phyloP scores from a whole-genome alignment of 2,797 vertebrate species.

The Phalloptychus januarius region DNA sequence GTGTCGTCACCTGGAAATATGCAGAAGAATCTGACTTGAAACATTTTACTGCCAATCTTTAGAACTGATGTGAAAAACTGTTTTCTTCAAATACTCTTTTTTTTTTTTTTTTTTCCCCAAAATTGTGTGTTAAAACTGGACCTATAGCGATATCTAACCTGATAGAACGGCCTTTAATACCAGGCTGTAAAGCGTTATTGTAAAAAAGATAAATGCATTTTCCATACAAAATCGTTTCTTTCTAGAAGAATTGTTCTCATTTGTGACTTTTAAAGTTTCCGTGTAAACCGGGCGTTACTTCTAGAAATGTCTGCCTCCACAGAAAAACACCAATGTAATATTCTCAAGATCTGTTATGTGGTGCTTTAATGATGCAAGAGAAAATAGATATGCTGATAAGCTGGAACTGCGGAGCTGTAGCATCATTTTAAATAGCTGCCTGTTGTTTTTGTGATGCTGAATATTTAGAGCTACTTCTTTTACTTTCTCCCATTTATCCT shows the following conservation, averaged over 20 bases:
- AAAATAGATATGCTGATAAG: neutral
- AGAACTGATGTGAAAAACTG: neutral
- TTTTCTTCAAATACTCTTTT: neutral
- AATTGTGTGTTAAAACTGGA: neutral
- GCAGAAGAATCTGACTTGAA: neutral
- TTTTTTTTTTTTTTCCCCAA: too few species aligned
- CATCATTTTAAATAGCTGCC: neutral
- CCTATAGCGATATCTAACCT: too few species aligned
- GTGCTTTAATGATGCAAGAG: neutral
- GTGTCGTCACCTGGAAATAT: neutral
- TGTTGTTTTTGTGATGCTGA: neutral
- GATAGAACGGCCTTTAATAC: neutral
- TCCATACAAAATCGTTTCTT: neutral
- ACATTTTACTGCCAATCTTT: neutral
- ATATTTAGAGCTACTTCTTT: neutral
- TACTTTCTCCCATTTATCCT: neutral
- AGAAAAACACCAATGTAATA: neutral
- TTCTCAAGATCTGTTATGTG: neutral
- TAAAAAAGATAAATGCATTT: neutral
- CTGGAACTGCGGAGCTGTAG: neutral
- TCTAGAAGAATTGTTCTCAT: neutral
- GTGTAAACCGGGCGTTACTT: neutral
- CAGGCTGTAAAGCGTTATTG: neutral
- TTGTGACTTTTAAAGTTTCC: neutral
- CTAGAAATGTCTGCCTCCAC: neutral